Conservation (phyloP, 2,888 invertebrate species). For the Leuctra nigra region DNA sequence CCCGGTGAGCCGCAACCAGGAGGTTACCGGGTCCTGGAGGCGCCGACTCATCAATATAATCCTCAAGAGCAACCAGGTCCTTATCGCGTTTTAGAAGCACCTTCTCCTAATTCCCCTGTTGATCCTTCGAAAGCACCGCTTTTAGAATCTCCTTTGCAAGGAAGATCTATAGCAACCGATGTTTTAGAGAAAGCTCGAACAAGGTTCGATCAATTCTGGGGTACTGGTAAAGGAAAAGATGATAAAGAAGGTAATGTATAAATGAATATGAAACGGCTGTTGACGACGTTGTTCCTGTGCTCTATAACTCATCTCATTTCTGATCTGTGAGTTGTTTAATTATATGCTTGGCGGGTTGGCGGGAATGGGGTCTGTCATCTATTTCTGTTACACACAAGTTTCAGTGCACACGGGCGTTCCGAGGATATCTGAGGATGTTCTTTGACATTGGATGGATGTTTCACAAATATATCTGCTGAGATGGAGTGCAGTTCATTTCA, state of each 20-base stretch:
- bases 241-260: constrained; percentile 32
- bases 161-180: constrained; percentile 59
- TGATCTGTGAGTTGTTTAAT: too few species aligned
- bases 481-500: too few species aligned
- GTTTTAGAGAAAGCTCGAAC: constrained; percentile 74
- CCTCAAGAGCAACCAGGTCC: constrained; percentile 22
- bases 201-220: constrained; percentile 81
- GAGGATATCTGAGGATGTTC: neutral
- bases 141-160: constrained; percentile 33
- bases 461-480: too few species aligned
- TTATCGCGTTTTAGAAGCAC: constrained; percentile 42
- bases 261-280: constrained; percentile 13
- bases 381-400: neutral
- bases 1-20: constrained; percentile 36
- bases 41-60: neutral
- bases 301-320: too few species aligned
- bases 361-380: too few species aligned
- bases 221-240: constrained; percentile 34
- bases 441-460: neutral
- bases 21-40: too few species aligned
- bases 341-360: too few species aligned
- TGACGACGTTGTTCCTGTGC: too few species aligned
- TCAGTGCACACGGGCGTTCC: neutral
- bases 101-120: constrained; percentile 28
- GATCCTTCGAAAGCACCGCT: constrained; percentile 28